Evolutionary conservation across 1,140 invertebrate genomes (phyloP).

Genomic region (Zaprionus ghesquierei): DNA sequence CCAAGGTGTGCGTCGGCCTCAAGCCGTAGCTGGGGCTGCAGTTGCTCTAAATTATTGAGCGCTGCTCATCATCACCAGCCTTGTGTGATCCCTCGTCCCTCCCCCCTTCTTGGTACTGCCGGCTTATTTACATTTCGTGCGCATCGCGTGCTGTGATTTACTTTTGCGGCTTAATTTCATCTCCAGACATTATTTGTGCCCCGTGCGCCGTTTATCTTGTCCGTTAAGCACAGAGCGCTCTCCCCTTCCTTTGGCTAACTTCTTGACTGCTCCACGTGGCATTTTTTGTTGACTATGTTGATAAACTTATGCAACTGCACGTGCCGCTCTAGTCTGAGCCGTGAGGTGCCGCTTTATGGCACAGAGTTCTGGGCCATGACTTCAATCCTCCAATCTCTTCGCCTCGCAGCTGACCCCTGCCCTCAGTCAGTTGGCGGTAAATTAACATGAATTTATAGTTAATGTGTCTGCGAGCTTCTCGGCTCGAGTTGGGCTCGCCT

Average conservation of each 20-base stretch:
- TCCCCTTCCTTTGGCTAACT: conserved; percentile 25
- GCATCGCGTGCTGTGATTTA: conserved; percentile 75
- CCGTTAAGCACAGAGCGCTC: conserved; percentile 67
- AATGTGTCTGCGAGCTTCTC: conserved; percentile 64
- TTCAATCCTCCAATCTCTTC: neutral
- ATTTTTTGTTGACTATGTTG: conserved; percentile 29
- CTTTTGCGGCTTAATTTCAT: conserved; percentile 81
- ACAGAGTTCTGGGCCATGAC: conserved; percentile 12
- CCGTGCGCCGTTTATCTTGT: conserved; percentile 73
- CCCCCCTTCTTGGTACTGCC: neutral
- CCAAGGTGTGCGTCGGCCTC: conserved; percentile 50
- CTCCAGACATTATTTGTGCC: conserved; percentile 77
- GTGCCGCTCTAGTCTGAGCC: conserved; percentile 55
- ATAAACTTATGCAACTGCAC: conserved; percentile 80
- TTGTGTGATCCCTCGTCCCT: conserved; percentile 20
- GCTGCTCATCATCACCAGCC: conserved; percentile 52
- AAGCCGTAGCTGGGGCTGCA: conserved; percentile 40
- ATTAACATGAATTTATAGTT: conserved; percentile 80
- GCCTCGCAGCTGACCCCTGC: neutral
- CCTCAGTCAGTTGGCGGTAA: conserved; percentile 44
- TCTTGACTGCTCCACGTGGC: conserved; percentile 8
- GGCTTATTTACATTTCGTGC: conserved; percentile 79
- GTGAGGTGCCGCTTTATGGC: conserved; percentile 70
- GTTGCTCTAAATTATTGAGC: conserved; percentile 77
- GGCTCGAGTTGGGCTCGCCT: neutral